Percentiles rank a stretch among this genome's conserved stretches.
phyloP scores from a whole-genome alignment of 2,888 invertebrate genomes.

The Folsomia candida region DNA sequence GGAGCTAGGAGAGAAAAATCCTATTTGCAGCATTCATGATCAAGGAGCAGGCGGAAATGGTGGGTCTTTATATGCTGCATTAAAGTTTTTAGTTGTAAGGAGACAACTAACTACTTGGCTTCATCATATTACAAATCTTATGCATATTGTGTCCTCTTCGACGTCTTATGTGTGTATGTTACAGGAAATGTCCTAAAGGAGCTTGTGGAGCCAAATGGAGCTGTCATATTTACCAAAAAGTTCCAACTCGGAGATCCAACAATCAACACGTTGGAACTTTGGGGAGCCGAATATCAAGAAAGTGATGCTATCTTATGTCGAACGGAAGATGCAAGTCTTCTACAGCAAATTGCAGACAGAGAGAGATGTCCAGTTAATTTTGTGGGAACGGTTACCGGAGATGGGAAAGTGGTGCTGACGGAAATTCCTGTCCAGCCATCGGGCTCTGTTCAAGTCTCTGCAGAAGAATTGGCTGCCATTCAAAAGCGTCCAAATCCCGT shows the following conservation, averaged over 20 bases:
- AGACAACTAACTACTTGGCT: too few species aligned
- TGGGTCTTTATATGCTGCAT: conserved; percentile 43
- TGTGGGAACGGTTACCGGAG: conserved; percentile 87
- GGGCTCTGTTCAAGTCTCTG: conserved; percentile 36
- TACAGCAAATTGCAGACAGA: conserved; percentile 72
- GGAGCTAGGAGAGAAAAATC: conserved; percentile 77
- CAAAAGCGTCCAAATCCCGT: conserved; percentile 67
- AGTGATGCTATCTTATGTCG: conserved; percentile 84
- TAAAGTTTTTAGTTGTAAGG: too few species aligned
- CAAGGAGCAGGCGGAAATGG: conserved; percentile 98
- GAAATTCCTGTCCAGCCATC: conserved; percentile 36
- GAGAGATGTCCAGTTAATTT: conserved; percentile 91
- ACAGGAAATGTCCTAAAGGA: conserved; percentile 96
- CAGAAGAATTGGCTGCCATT: conserved; percentile 30
- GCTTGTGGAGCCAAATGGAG: conserved; percentile 90
- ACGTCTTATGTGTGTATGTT: too few species aligned
- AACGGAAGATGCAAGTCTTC: conserved; percentile 62
- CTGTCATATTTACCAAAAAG: conserved; percentile 78
- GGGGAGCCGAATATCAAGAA: conserved; percentile 99
- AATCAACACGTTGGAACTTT: conserved; percentile 85
- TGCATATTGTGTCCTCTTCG: neutral
- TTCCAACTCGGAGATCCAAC: conserved; percentile 94
- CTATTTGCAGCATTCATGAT: conserved; percentile 93
- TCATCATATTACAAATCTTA: too few species aligned
- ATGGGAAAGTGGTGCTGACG: conserved; percentile 53